These are phyloP conservation scores for Aphidius gifuensis DNA, from an alignment of 1,140 invertebrate genomes.

Conservation along the genomic window DNA sequence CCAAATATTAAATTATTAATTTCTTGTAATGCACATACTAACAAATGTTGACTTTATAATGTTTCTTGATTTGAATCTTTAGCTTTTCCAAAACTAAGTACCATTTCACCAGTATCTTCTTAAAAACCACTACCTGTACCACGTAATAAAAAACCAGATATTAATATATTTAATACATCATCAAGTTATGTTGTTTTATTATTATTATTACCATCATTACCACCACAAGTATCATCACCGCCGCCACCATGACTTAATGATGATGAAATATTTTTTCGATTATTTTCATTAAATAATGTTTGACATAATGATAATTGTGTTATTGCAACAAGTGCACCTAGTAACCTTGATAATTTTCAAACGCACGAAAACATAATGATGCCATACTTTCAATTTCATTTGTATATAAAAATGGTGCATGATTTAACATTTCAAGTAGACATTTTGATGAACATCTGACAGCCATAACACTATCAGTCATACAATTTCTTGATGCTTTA, in stretches of 20 bases:
- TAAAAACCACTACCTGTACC: slow-evolving; percentile 94
- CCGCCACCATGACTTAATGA: slow-evolving; percentile 88
- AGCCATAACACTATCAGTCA: too few species aligned
- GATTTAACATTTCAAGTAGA: too few species aligned
- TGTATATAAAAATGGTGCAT: too few species aligned
- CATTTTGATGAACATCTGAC: too few species aligned
- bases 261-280: slow-evolving; percentile 96
- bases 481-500: too few species aligned
- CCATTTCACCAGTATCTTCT: slow-evolving; percentile 91
- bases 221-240: slow-evolving; percentile 88
- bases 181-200: slow-evolving; percentile 77
- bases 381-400: too few species aligned
- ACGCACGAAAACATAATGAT: too few species aligned
- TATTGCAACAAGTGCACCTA: too few species aligned
- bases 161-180: slow-evolving; percentile 86
- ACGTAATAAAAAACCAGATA: slow-evolving; percentile 90
- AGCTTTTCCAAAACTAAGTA: slow-evolving; percentile 85
- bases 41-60: slow-evolving; percentile 88
- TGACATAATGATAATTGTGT: too few species aligned
- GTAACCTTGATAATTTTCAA: too few species aligned
- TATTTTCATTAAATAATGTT: too few species aligned
- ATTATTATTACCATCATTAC: slow-evolving; percentile 82
- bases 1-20: slow-evolving; percentile 80
- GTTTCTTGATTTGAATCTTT: slow-evolving; percentile 88
- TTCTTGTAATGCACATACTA: slow-evolving; percentile 93